Evolutionary conservation across 2,113 vertebrate genomes (phyloP), one percentile per base, ranked within the genome.

Genomic region (Thermophis baileyi): DNA sequence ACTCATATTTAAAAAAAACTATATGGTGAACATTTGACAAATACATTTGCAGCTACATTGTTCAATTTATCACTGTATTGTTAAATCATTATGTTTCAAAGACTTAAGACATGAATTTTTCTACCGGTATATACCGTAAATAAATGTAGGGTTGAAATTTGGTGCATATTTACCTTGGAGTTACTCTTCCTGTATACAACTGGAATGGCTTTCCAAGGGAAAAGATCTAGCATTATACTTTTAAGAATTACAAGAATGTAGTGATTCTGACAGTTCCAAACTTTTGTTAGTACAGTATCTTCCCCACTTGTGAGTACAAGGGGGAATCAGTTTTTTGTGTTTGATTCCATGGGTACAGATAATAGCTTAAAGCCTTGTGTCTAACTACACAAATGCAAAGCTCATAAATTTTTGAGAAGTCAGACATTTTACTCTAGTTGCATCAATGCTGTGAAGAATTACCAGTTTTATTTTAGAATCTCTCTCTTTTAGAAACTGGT

Each of bases 361-460:
- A 49, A 8, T 86, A 47, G 1, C 14, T 86, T 46, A 27, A 49
- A 49, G 6, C 54, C 54, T 30, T 22, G 35, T 47, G 27, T 49
- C 74, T 91, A 8, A 7, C 4, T 22, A 6, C 25, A 54, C 22
- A 92, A 89, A 90, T 74, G 25, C 25, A 63, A 86, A 89, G 54
- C 91, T 44, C 24, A 91, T 91, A 89, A 87, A 91, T 46, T 50
- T 35, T 92, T 85, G 86, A 89, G 69, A 30, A 92, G 16, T 51
- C 87, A 44, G 22, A 91, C 20, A 88, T 91, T 85, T 49, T 47
- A 90, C 44, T 24, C 22, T 85, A 20, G 35, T 24, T 92, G 35
- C 57, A 53, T 50, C 25, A 47, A 14, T 89, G 46, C 25, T 51
- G 53, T 81, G 30, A 87, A 90, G 46, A 90, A 86, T 63, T 35